Percentiles rank a stretch among this genome's conserved stretches.
These are phyloP conservation scores for Axis porcinus DNA, from an alignment of 2,113 vertebrate genomes.

Conservation along the genomic window DNA sequence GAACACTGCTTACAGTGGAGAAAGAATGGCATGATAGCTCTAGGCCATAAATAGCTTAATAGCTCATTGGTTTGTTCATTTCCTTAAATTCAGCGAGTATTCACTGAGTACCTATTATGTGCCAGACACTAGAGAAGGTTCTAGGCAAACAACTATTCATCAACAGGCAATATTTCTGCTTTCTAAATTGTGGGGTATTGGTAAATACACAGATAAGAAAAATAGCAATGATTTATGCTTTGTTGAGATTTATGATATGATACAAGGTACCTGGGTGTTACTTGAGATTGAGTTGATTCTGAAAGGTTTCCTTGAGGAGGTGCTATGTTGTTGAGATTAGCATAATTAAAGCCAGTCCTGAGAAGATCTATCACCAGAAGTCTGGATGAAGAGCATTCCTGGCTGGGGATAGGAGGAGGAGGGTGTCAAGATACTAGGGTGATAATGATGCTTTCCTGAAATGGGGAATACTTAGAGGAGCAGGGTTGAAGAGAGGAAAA, in stretches of 20 bases:
- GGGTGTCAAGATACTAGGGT: not conserved
- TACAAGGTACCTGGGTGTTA: not conserved
- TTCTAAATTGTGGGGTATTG: not conserved
- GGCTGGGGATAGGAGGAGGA: accelerated
- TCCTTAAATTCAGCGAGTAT: not conserved
- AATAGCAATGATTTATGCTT: not conserved
- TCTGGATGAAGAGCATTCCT: not conserved
- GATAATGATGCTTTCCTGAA: not conserved
- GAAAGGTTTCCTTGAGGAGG: not conserved
- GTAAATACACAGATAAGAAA: not conserved
- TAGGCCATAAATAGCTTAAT: not conserved
- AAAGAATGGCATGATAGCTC: not conserved
- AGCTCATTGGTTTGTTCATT: not conserved
- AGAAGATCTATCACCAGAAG: not conserved
- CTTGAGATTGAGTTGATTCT: not conserved
- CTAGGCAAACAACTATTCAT: not conserved
- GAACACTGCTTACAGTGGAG: not conserved
- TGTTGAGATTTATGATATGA: not conserved
- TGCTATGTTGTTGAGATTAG: not conserved
- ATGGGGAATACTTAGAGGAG: not conserved
- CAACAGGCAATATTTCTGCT: not conserved
- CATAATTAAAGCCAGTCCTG: not conserved
- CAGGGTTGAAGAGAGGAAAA: not conserved
- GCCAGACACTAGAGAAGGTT: not conserved
- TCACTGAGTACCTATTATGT: not conserved